Conservation (phyloP, 2,113 vertebrate species). For the Heloderma charlesbogerti region DNA sequence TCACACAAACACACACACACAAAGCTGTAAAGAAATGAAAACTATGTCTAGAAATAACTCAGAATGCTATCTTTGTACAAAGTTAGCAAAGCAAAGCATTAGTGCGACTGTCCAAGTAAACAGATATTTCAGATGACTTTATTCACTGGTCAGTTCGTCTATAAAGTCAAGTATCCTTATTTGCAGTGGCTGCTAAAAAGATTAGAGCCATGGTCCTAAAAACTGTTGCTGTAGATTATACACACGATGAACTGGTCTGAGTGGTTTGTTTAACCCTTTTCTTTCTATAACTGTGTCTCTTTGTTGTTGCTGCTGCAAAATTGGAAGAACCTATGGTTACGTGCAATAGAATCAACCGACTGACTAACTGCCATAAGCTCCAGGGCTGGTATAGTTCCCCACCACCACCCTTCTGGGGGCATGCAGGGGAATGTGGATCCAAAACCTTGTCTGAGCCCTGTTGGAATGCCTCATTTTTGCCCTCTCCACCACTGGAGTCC, state of each 20-base stretch:
- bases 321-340: no score
- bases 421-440: not conserved
- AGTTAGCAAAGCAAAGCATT: not conserved
- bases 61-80: not conserved
- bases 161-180: no score
- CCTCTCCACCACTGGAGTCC: not conserved
- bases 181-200: no score
- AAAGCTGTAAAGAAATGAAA: not conserved
- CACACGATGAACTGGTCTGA: no score
- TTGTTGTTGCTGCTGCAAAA: no score
- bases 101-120: not conserved
- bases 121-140: not conserved
- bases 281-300: no score
- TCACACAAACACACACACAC: not conserved
- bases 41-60: not conserved
- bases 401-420: not conserved
- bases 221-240: no score
- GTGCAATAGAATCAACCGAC: no score
- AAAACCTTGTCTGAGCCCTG: not conserved
- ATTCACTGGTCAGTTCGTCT: no score
- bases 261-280: no score
- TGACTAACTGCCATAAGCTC: no score
- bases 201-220: no score
- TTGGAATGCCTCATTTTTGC: not conserved
- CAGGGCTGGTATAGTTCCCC: not conserved